Evolutionary conservation across 1,140 invertebrate species (phyloP), one percentile per base, ranked within the genome.

Genomic region (Temnothorax longispinosus): DNA sequence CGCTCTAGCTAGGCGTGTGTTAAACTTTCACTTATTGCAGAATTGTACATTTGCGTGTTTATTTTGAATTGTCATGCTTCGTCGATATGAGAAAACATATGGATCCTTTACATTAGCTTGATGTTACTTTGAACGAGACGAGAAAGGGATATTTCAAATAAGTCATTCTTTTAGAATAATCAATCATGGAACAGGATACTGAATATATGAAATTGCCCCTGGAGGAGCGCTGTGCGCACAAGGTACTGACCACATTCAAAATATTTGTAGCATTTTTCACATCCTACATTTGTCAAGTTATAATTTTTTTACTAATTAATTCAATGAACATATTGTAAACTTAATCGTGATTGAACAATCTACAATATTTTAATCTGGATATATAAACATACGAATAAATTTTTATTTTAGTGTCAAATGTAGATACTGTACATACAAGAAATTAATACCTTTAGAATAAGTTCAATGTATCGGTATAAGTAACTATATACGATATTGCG

Each of bases 171-270:
- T 2, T 11, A 88, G 87, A 18, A 32, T 88, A 62, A 81, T 85
- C 87, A 92, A 92, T 74, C 69, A 98, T 98, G 97, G 97, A 98
- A 91, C 98, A 99, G 94, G 98, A 99, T 92, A 98, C 97, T 85
- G 98, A 99, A 95, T 99, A 98, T 95, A 97, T 21, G 21, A 21
- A 21, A 21, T 21, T 21, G 21, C 21, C 21, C 0, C 21, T 21
- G 21, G 21, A 21, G 21, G 21, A 21, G 21, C 21, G 98, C 95
- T 98, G 98, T 95, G 96, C 98, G 21, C 98, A 99, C 94, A 99
- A 99, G 96, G 96, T 97, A 89, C 72, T 77, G 27, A 50, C 8
- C 7, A 8, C n/a, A 15, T 74, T 58, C 18, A 27, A 74, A 50
- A 58, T 72, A 1, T 44, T 50, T 75, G 0, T 50, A 21, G 13